phyloP scores from a whole-genome alignment of 2,113 vertebrate genomes.

The Bungarus multicinctus region DNA sequence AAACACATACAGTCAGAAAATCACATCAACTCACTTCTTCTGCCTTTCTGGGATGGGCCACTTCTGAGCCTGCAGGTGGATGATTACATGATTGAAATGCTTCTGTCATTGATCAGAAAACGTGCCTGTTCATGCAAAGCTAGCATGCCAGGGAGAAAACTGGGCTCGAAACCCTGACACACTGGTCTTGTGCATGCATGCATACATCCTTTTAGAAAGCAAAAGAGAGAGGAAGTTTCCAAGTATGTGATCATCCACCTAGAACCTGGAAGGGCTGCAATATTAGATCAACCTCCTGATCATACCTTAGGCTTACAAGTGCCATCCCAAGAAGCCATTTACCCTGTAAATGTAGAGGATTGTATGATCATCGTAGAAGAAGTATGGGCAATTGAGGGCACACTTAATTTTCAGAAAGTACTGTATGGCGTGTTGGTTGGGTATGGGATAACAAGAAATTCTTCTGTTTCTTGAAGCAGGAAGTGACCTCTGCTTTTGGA shows the following conservation, averaged over 20 bases:
- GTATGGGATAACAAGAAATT: background rate
- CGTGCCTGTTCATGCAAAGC: background rate
- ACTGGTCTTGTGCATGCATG: background rate
- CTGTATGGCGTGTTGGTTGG: background rate
- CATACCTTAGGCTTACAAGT: background rate
- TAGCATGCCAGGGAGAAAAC: background rate
- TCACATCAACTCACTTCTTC: background rate
- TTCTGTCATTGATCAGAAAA: background rate
- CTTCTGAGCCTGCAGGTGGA: background rate
- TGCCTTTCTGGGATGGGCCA: background rate
- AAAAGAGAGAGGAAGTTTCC: background rate
- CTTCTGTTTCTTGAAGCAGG: background rate
- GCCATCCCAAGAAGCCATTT: background rate
- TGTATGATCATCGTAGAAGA: background rate
- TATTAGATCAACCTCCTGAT: background rate
- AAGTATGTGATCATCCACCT: background rate
- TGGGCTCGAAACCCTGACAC: background rate
- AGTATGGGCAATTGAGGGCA: background rate
- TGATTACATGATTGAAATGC: background rate
- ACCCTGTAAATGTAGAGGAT: background rate
- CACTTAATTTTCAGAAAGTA: background rate
- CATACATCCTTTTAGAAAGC: background rate
- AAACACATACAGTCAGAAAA: background rate
- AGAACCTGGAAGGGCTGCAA: background rate
- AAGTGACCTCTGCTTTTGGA: background rate